These are phyloP conservation scores for Pampus argenteus DNA, from an alignment of 2,797 vertebrate species.

Conservation along the genomic window DNA sequence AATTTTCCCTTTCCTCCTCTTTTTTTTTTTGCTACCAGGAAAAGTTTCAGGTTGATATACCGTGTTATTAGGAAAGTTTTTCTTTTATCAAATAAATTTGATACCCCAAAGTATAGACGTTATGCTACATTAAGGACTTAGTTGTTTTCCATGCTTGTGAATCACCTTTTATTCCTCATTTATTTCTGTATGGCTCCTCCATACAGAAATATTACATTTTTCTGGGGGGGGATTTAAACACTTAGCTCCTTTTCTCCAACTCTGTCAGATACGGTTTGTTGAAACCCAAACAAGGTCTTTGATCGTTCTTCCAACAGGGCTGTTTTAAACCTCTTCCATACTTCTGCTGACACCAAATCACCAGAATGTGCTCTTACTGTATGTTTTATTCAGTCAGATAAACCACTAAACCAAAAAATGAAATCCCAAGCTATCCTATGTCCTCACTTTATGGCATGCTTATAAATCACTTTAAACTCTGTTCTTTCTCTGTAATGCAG, in stretches of 20 bases:
- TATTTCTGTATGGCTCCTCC: slow-evolving; percentile 25
- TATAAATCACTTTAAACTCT: slow-evolving; percentile 55
- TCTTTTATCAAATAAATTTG: background rate
- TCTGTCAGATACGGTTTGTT: slow-evolving; percentile 43
- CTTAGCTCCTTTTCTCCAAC: slow-evolving; percentile 14
- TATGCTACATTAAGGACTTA: slow-evolving; percentile 17
- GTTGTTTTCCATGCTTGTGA: slow-evolving; percentile 17
- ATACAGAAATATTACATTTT: slow-evolving; percentile 21
- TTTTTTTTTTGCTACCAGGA: background rate
- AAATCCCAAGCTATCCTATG: slow-evolving; percentile 36
- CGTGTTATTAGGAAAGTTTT: background rate
- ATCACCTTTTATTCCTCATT: slow-evolving; percentile 31
- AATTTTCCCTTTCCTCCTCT: background rate
- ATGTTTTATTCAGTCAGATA: slow-evolving; percentile 59
- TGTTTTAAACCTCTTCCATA: slow-evolving; percentile 45
- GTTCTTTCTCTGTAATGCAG: slow-evolving; percentile 33
- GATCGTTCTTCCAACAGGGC: slow-evolving; percentile 33
- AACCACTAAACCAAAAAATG: slow-evolving; percentile 70
- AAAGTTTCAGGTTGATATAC: background rate
- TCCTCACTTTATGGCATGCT: slow-evolving; percentile 45
- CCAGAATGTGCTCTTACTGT: slow-evolving; percentile 65
- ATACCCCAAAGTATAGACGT: background rate
- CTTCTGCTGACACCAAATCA: slow-evolving; percentile 53
- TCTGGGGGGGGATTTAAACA: slow-evolving; percentile 23
- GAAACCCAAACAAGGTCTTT: slow-evolving; percentile 44